A percentile compares a stretch with the other conserved stretches of the same genome.
Conservation (phyloP, 2,113 vertebrate genomes). For the Amblyornis subalaris region DNA sequence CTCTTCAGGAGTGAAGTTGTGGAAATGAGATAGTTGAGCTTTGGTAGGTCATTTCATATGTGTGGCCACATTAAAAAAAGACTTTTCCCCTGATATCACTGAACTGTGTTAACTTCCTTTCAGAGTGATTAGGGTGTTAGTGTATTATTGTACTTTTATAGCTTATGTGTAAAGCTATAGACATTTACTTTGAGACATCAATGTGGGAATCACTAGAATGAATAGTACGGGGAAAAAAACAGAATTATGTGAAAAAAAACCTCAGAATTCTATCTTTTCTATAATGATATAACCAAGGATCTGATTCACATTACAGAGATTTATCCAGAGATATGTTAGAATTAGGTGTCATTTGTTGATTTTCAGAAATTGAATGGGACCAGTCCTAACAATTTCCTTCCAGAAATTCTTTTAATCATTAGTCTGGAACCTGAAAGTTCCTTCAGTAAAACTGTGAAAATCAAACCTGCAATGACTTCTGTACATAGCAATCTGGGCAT, state of each 20-base stretch:
- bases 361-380: background rate
- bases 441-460: background rate
- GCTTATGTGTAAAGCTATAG: background rate
- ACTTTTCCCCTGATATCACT: background rate
- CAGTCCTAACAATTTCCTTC: background rate
- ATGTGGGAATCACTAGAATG: background rate
- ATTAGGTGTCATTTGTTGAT: background rate
- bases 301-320: background rate
- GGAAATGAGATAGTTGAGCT: background rate
- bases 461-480: background rate
- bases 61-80: background rate
- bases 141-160: background rate
- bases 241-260: background rate
- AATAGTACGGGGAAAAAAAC: rapidly evolving
- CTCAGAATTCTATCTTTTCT: background rate
- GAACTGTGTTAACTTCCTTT: background rate
- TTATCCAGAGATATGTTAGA: background rate
- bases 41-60: background rate
- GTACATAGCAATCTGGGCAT: background rate
- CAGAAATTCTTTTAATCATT: background rate
- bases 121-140: background rate
- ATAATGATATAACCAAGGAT: background rate
- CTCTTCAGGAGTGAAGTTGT: background rate
- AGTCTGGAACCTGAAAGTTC: background rate
- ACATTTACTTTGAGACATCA: background rate